Evolutionary conservation across 64 coral and sea anemone genomes (phyloP).

Genomic region (Montipora sp.): DNA sequence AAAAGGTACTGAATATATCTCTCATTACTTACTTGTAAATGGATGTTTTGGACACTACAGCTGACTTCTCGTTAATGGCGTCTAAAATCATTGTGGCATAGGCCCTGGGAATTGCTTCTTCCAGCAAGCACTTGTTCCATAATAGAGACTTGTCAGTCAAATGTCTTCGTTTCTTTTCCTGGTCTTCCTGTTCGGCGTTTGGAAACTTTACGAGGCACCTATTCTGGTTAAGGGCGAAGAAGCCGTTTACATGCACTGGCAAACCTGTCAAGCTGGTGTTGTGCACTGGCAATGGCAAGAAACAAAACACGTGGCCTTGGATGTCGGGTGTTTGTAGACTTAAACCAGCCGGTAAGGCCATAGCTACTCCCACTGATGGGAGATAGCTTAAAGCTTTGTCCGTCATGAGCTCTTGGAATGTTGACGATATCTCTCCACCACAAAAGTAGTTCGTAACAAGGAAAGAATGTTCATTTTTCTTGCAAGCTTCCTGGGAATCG

Average conservation of each 20-base stretch:
- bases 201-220: conserved; percentile 84
- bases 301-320: conserved; percentile 76
- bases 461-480: conserved; percentile 28
- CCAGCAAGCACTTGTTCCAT: conserved; percentile 78
- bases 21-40: conserved; percentile 24
- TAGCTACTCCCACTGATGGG: conserved; percentile 75
- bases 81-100: conserved; percentile 69
- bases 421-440: conserved; percentile 40
- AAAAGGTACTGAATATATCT: background rate
- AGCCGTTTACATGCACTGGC: conserved; percentile 95
- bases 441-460: conserved; percentile 71
- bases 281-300: conserved; percentile 85
- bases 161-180: background rate
- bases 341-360: background rate
- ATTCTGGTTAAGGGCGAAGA: conserved; percentile 92
- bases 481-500: background rate
- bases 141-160: conserved; percentile 82
- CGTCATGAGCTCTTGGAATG: conserved; percentile 43
- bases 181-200: conserved; percentile 76
- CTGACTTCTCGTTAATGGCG: background rate
- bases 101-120: conserved; percentile 72
- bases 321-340: background rate
- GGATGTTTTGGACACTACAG: background rate
- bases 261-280: conserved; percentile 86
- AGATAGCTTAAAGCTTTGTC: conserved; percentile 73